Evolutionary conservation across 2,888 invertebrate genomes (phyloP), one percentile per base, ranked within the genome.

Genomic region (Drosophila kanekoi): DNA sequence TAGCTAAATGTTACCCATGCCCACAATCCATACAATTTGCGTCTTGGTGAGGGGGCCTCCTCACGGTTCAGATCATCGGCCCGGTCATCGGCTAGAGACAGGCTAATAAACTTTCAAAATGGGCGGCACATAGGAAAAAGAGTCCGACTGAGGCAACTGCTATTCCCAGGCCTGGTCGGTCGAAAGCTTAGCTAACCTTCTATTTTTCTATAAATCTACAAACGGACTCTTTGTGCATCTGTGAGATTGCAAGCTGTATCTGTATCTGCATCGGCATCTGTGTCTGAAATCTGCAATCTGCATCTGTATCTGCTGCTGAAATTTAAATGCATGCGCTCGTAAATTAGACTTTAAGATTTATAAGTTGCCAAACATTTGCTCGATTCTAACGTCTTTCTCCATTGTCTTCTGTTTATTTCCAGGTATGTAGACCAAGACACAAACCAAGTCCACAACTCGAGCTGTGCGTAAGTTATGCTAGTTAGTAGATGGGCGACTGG

Each of bases 391-490:
- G 14, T 48, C 38, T 40, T 14, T 28, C 48, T 52, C 38, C 44
- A 60, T 73, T 59, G 37, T 43, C 32, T 48, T 67, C 47, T 57
- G n/a, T 71, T 56, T 74, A 62, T n/a, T 75, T 75, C 0, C 77
- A 75, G 75, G 75, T 77, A 72, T 48, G 75, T 61, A 33, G 44
- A 49, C 20, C 28, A 43, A 59, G 10, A n/a, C 38, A 33, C 43
- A 23, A 28, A 28, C 28, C 28, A 32, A 6, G 3, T 23, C 32
- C n/a, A 14, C 45, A 32, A 33, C 33, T 38, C 59, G 33, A 33
- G 23, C 20, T 28, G 33, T 13, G 32, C 11, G 53, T 58, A 61
- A 53, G 74, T 71, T 61, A 43, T 54, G 40, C 23, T n/a, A 47
- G 65, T 56, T 64, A 35, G 28, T 44, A 20, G 40, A 20, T 4